phyloP scores from a whole-genome alignment of 2,888 invertebrate genomes.

The Scaptomyza cyrtandrae region DNA sequence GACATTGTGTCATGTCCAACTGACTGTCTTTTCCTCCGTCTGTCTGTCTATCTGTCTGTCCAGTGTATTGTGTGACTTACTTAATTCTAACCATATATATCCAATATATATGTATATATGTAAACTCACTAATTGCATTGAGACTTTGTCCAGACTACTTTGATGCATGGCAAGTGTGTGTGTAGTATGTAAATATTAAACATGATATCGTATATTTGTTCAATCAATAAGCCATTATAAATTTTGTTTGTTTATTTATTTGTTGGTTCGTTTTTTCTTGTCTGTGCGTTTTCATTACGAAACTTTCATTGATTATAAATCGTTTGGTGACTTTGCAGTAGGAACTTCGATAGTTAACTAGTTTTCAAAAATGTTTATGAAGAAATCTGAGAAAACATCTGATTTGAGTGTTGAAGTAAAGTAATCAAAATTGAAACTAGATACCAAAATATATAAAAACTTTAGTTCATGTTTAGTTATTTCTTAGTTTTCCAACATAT shows the following conservation, averaged over 20 bases:
- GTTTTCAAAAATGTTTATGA: not conserved
- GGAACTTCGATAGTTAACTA: not conserved
- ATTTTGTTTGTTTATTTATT: not conserved
- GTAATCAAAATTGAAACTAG: too few relatives aligned
- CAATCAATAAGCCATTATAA: conserved; percentile 16
- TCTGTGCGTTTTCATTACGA: conserved; percentile 9
- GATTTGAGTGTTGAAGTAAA: not conserved
- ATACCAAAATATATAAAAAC: too few relatives aligned
- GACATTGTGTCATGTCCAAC: conserved; percentile 48
- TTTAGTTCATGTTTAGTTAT: too few relatives aligned
- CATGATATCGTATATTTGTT: conserved; percentile 28
- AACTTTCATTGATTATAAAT: conserved; percentile 11
- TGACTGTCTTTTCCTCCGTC: conserved; percentile 5
- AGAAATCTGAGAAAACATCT: not conserved
- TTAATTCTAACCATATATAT: conserved; percentile 38
- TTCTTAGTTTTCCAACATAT: too few relatives aligned
- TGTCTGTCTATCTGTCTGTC: not conserved
- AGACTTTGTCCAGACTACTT: conserved; percentile 27
- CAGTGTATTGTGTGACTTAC: conserved; percentile 44
- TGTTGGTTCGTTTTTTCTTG: not conserved
- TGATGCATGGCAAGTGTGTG: not conserved
- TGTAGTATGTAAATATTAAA: conserved; percentile 19
- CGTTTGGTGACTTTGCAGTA: not conserved
- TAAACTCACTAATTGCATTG: conserved; percentile 51
- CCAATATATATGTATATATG: not conserved